Percentiles rank a stretch among this genome's conserved stretches.
phyloP scores from a whole-genome alignment of 2,113 vertebrate species.

The Hyaena hyaena region DNA sequence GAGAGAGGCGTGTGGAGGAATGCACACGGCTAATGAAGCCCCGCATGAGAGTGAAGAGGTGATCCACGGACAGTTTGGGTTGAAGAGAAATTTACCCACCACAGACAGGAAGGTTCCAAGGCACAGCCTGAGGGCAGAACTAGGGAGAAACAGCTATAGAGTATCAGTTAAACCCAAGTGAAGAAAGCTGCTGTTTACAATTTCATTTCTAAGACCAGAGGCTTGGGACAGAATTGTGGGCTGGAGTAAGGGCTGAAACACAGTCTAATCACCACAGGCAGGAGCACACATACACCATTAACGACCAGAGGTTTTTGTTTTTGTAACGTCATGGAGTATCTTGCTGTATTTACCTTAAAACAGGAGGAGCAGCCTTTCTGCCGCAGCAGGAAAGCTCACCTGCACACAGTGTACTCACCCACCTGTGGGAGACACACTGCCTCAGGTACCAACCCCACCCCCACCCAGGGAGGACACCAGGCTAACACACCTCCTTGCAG shows the following conservation, averaged over 20 bases:
- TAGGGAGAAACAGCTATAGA: not conserved
- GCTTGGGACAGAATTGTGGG: not conserved
- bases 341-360: not conserved
- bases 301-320: not conserved
- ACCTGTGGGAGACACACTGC: not conserved
- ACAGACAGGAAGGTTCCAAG: not conserved
- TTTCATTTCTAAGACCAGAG: not conserved
- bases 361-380: not conserved
- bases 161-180: not conserved
- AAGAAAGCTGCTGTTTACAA: not conserved
- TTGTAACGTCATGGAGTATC: not conserved
- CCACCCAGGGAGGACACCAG: rapidly evolving
- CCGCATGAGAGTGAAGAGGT: not conserved
- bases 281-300: rapidly evolving
- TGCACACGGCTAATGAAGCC: not conserved
- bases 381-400: not conserved
- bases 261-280: not conserved
- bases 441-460: not conserved
- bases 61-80: not conserved
- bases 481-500: conserved; percentile 95
- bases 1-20: not conserved
- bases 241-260: not conserved
- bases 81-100: not conserved
- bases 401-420: not conserved
- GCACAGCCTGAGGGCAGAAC: not conserved